Evolutionary conservation across 2,113 vertebrate species (phyloP).

Genomic region (Dendropsophus ebraccatus): DNA sequence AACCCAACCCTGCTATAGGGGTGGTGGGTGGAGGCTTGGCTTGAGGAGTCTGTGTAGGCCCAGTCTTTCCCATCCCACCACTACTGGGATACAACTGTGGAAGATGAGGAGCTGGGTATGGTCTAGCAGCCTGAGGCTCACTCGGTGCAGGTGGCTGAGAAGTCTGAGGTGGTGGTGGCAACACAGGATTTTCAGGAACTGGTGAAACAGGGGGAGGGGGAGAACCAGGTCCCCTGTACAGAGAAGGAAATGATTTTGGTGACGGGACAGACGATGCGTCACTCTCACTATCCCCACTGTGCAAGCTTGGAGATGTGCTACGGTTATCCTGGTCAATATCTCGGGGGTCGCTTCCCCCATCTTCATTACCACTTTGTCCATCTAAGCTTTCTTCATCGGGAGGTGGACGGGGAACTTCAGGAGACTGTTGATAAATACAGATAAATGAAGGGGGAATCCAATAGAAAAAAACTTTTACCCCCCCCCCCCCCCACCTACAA

Average conservation of each 20-base stretch:
- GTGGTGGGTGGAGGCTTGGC: slow-evolving; percentile 82
- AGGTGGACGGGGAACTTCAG: slow-evolving; percentile 75
- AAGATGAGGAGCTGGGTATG: slow-evolving; percentile 68
- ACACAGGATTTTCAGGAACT: slow-evolving; percentile 72
- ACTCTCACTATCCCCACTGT: slow-evolving; percentile 93
- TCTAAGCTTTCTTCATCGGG: slow-evolving; percentile 86
- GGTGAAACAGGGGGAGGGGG: slow-evolving; percentile 68
- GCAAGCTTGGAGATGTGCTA: slow-evolving; percentile 95
- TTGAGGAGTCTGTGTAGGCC: slow-evolving; percentile 68
- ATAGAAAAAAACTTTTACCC: no score
- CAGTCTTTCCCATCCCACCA: slow-evolving; percentile 62
- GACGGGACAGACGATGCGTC: slow-evolving; percentile 86
- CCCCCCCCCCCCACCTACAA: no score
- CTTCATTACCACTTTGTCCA: slow-evolving; percentile 91
- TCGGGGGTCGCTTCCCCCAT: slow-evolving; percentile 91
- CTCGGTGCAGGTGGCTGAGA: slow-evolving; percentile 68
- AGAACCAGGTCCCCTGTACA: slow-evolving; percentile 68
- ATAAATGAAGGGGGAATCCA: no score
- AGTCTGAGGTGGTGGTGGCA: slow-evolving; percentile 69
- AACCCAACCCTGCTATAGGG: slow-evolving; percentile 72
- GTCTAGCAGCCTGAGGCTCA: slow-evolving; percentile 73
- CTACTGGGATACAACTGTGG: slow-evolving; percentile 66
- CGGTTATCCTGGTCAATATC: slow-evolving; percentile 99
- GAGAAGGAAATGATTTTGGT: slow-evolving; percentile 53
- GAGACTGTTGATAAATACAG: slow-evolving; percentile 35